Percentiles rank a stretch among this genome's conserved stretches.
Evolutionary conservation across 2,113 vertebrate species (phyloP).

Genomic region (Copsychus sechellarum): DNA sequence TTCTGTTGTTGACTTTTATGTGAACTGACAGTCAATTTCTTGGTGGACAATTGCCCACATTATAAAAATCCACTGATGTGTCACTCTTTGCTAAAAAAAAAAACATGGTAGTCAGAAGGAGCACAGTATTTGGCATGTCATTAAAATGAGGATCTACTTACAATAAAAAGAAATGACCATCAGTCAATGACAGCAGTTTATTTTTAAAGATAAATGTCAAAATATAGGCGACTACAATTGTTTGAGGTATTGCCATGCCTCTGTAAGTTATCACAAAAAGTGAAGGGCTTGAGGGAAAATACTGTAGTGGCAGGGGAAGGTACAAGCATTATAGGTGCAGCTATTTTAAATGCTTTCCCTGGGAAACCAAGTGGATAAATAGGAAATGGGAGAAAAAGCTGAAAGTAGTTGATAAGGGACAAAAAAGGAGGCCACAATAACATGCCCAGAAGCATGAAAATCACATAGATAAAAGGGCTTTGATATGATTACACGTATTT

Average conservation of each 20-base stretch:
- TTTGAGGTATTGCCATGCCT: accelerated
- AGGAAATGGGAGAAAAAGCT: neutral
- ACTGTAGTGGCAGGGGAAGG: neutral
- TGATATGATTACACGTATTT: neutral
- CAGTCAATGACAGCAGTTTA: neutral
- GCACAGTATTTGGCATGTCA: neutral
- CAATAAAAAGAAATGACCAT: neutral
- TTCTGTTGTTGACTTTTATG: neutral
- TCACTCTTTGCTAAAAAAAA: constrained; percentile 6
- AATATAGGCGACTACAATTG: neutral
- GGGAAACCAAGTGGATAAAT: neutral
- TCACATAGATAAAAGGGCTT: neutral
- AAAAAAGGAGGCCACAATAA: neutral
- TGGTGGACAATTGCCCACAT: neutral
- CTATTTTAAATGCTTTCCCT: neutral
- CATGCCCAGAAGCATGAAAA: neutral
- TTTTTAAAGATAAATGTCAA: neutral
- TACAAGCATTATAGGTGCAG: neutral
- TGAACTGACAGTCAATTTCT: constrained; percentile 8
- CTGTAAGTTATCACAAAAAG: neutral
- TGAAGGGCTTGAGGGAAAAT: neutral
- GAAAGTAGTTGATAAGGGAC: neutral
- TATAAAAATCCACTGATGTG: constrained; percentile 21
- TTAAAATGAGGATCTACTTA: neutral
- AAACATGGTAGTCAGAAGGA: neutral